These are phyloP conservation scores for Odontophorus gujanensis DNA, from an alignment of 2,113 vertebrate genomes.

Conservation along the genomic window DNA sequence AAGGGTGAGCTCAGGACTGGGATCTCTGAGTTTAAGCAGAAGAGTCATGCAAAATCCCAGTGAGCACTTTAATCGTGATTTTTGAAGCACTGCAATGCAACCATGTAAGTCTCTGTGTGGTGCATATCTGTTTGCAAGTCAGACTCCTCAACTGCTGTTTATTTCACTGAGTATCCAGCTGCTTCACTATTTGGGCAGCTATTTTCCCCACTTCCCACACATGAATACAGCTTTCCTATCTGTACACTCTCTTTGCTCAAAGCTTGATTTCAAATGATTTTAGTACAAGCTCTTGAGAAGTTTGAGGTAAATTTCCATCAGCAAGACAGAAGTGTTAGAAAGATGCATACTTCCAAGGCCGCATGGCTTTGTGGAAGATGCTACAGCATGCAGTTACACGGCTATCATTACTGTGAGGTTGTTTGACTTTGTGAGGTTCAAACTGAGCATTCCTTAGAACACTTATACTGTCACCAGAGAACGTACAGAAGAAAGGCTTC, in stretches of 20 bases:
- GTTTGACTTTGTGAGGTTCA: background rate
- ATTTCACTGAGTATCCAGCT: background rate
- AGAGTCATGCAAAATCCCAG: background rate
- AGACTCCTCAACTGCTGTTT: background rate
- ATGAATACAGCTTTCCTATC: background rate
- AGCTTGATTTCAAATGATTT: background rate
- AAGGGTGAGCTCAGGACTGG: background rate
- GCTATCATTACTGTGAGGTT: background rate
- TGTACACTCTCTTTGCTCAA: rapidly evolving
- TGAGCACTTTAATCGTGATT: background rate
- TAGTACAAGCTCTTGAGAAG: background rate
- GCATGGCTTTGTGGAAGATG: background rate
- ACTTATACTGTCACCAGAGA: background rate
- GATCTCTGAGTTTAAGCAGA: background rate
- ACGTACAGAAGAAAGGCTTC: background rate
- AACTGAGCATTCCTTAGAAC: background rate
- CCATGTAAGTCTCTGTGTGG: background rate
- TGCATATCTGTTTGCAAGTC: background rate
- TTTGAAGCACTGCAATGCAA: background rate
- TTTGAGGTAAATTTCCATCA: background rate
- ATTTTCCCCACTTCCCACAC: background rate
- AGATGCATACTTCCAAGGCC: background rate
- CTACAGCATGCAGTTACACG: rapidly evolving
- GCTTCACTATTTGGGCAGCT: background rate
- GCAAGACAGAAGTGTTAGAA: background rate